Conservation (phyloP, 2,113 vertebrate genomes). For the Cromileptes altivelis region DNA sequence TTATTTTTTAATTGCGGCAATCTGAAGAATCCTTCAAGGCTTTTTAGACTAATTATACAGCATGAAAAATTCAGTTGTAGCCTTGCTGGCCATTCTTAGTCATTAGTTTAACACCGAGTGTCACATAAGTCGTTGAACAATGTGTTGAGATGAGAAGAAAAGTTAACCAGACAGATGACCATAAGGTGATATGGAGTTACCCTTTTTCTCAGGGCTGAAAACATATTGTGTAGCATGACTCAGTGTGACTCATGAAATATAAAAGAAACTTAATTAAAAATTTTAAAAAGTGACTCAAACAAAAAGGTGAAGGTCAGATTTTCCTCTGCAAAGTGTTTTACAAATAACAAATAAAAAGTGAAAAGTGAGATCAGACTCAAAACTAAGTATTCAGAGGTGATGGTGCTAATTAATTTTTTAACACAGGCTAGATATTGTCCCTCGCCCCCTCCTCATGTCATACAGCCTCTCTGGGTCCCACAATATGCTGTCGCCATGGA, state of each 20-base stretch:
- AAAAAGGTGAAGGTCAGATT: not conserved
- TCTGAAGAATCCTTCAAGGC: not conserved
- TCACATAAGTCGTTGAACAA: too few species aligned
- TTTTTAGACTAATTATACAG: not conserved
- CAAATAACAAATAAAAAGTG: not conserved
- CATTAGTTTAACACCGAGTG: not conserved
- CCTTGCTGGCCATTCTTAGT: not conserved
- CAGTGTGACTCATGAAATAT: not conserved
- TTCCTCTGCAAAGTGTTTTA: not conserved
- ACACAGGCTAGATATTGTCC: not conserved
- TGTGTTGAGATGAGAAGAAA: too few species aligned
- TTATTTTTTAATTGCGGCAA: not conserved
- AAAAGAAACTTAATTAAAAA: not conserved
- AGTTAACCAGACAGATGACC: too few species aligned
- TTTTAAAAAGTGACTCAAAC: not conserved
- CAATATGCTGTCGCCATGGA: constrained; percentile 36
- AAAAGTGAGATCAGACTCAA: not conserved
- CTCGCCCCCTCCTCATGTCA: too few species aligned
- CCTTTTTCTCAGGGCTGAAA: not conserved
- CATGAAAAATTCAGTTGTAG: not conserved
- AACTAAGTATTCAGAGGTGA: not conserved
- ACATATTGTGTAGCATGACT: not conserved
- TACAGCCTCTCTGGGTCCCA: not conserved
- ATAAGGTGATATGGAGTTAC: not conserved
- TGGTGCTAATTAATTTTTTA: not conserved